Conservation (phyloP, 2,113 vertebrate species). For the Tichodroma muraria region DNA sequence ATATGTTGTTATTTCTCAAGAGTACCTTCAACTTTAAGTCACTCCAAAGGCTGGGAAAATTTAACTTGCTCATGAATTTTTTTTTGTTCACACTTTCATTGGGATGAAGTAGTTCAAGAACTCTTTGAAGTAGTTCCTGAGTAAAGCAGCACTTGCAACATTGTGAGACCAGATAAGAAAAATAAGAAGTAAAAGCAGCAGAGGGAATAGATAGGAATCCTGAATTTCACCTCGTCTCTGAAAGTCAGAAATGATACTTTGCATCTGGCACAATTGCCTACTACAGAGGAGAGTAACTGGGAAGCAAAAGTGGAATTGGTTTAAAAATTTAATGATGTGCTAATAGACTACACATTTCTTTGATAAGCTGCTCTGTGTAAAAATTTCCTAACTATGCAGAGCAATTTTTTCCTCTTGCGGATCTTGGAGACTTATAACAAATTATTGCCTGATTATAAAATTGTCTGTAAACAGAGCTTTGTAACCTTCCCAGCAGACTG, state of each 20-base stretch:
- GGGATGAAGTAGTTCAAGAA: slow-evolving; percentile 30
- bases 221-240: neutral
- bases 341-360: slow-evolving; percentile 46
- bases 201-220: neutral
- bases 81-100: slow-evolving; percentile 42
- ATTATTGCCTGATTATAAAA: neutral
- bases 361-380: slow-evolving; percentile 13
- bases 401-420: neutral
- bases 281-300: neutral
- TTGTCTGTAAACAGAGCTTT: neutral
- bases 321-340: slow-evolving; percentile 14
- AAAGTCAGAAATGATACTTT: neutral
- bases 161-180: slow-evolving; percentile 12
- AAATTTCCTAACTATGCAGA: neutral
- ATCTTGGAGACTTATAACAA: neutral
- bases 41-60: slow-evolving; percentile 19
- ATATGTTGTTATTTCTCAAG: neutral
- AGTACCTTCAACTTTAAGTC: neutral
- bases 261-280: neutral
- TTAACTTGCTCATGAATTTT: neutral
- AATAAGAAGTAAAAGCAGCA: slow-evolving; percentile 2
- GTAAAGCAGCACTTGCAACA: neutral
- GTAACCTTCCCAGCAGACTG: neutral
- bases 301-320: slow-evolving; percentile 4
- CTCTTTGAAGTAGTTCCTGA: too few relatives aligned